Conservation (phyloP, 2,113 vertebrate genomes). For the Aphyosemion australe region DNA sequence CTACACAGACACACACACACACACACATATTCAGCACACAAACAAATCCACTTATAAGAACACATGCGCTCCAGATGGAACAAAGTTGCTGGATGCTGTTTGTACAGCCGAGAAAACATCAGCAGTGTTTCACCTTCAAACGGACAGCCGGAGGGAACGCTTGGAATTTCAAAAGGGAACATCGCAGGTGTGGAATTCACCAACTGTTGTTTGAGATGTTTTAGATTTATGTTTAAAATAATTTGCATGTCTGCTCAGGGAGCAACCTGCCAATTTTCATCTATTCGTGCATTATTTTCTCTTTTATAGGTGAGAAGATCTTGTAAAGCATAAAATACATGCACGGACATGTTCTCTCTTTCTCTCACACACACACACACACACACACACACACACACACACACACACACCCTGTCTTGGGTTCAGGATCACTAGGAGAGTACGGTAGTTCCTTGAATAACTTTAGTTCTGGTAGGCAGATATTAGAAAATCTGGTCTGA, state of each 20-base stretch:
- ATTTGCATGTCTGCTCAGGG: conserved; percentile 16
- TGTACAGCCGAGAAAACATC: conserved; percentile 32
- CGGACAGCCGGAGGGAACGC: neutral
- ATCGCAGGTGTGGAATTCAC: conserved; percentile 14
- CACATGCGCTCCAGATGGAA: conserved; percentile 53
- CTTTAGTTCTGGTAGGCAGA: too few relatives aligned
- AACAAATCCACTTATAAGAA: too few relatives aligned
- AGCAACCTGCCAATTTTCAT: conserved; percentile 40
- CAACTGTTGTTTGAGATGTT: conserved; percentile 1
- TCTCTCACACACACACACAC: conserved; percentile 27
- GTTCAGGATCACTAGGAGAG: too few relatives aligned
- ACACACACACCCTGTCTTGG: too few relatives aligned
- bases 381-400: too few relatives aligned
- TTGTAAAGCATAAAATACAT: conserved; percentile 27
- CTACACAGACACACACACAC: too few relatives aligned
- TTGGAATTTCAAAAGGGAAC: conserved; percentile 16
- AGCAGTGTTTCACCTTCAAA: conserved; percentile 12
- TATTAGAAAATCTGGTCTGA: too few relatives aligned
- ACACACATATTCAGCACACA: conserved; percentile 6
- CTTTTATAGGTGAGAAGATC: conserved; percentile 1
- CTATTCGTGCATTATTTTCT: conserved; percentile 26
- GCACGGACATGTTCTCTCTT: conserved; percentile 40
- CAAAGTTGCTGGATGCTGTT: conserved; percentile 20
- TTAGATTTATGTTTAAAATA: neutral
- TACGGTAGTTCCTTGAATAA: too few relatives aligned